Conservation (phyloP, 2,888 invertebrate genomes). For the Xylota segnis region DNA sequence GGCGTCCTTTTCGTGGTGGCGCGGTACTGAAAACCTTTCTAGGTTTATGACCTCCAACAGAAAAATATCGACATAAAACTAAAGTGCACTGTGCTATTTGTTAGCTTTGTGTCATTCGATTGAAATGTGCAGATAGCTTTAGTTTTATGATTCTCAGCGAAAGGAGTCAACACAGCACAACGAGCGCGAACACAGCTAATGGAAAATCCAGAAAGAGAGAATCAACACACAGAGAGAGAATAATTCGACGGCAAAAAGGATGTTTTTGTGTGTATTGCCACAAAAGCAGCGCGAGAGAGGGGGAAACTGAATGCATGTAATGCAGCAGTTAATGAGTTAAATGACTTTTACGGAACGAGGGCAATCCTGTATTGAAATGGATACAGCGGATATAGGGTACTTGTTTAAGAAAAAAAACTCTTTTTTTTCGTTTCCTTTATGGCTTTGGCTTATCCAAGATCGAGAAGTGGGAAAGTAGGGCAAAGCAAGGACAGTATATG, state of each 20-base stretch:
- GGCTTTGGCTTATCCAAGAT: no score
- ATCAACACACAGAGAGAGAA: no score
- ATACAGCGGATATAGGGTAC: neutral
- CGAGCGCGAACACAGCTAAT: neutral
- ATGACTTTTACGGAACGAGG: slow-evolving; percentile 20
- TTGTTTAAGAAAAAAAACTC: no score
- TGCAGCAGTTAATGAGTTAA: slow-evolving; percentile 36
- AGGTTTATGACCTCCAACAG: slow-evolving; percentile 64
- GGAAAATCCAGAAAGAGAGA: neutral
- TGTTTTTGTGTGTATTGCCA: neutral
- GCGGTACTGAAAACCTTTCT: slow-evolving; percentile 45
- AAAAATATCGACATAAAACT: slow-evolving; percentile 70
- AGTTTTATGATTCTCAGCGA: slow-evolving; percentile 64
- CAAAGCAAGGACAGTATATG: no score
- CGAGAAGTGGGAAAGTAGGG: no score
- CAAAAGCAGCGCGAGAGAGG: neutral
- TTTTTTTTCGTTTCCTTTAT: no score
- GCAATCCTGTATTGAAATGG: slow-evolving; percentile 4
- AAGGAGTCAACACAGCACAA: slow-evolving; percentile 7
- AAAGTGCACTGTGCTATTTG: slow-evolving; percentile 73
- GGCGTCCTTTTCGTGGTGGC: slow-evolving; percentile 24
- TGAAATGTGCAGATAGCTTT: slow-evolving; percentile 72
- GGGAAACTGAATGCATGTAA: slow-evolving; percentile 24
- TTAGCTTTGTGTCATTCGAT: slow-evolving; percentile 69
- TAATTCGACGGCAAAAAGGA: neutral